phyloP scores from a whole-genome alignment of 2,113 vertebrate species.

The Erpornis zantholeuca region DNA sequence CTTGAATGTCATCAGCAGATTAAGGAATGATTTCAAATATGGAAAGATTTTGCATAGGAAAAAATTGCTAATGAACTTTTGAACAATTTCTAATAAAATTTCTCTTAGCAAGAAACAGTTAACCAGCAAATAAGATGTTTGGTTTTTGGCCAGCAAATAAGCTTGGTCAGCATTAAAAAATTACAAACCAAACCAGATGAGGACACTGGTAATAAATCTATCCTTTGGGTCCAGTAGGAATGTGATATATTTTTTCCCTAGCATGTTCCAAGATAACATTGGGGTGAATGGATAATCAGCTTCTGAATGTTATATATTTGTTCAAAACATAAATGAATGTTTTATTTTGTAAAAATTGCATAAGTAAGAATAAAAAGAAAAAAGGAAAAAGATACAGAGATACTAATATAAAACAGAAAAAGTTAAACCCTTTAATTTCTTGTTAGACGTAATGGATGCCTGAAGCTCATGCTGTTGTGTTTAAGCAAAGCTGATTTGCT shows the following conservation, averaged over 20 bases:
- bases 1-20: not conserved
- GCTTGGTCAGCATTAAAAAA: not conserved
- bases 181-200: not conserved
- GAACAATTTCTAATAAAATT: not conserved
- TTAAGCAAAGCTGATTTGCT: not conserved
- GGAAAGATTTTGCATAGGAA: not conserved
- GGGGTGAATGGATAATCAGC: not conserved
- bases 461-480: not conserved
- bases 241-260: not conserved
- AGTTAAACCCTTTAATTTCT: not conserved
- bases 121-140: not conserved
- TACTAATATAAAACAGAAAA: not conserved
- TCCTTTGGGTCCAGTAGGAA: not conserved
- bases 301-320: not conserved
- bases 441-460: not conserved
- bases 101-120: not conserved
- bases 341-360: not conserved
- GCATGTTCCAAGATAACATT: not conserved
- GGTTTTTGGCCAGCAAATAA: not conserved
- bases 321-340: not conserved
- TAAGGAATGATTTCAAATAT: not conserved
- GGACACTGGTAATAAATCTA: not conserved
- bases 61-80: not conserved
- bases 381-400: not conserved
- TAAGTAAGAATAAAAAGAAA: not conserved